Percentiles rank a stretch among this genome's conserved stretches.
These are phyloP conservation scores for Menura novaehollandiae DNA, from an alignment of 2,113 vertebrate genomes.

Conservation along the genomic window DNA sequence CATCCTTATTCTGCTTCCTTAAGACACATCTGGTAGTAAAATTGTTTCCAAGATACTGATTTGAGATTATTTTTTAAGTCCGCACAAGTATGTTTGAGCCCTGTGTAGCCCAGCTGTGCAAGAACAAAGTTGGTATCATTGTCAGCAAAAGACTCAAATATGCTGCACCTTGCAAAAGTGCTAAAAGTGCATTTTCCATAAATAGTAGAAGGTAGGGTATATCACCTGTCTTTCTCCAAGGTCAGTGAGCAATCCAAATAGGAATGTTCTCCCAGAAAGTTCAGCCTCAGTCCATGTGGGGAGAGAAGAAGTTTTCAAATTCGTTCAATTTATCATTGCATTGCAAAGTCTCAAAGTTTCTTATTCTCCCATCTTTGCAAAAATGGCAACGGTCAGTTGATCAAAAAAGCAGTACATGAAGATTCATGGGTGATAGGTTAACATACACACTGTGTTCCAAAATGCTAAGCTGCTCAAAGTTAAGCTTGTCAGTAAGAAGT, in stretches of 20 bases:
- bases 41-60: neutral
- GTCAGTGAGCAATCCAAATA: neutral
- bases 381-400: neutral
- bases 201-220: neutral
- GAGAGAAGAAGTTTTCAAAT: neutral
- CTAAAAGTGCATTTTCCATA: neutral
- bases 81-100: neutral
- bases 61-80: neutral
- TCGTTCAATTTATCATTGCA: neutral
- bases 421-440: neutral
- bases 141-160: neutral
- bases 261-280: neutral
- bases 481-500: neutral
- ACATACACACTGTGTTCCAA: neutral
- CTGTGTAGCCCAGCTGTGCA: neutral
- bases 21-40: neutral
- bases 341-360: neutral
- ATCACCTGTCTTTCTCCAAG: neutral
- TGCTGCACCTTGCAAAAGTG: neutral
- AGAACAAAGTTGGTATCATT: neutral
- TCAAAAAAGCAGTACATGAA: neutral
- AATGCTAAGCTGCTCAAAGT: neutral
- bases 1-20: neutral
- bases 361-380: neutral
- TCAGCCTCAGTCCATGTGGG: neutral